Evolutionary conservation across 1,140 invertebrate genomes (phyloP).

Genomic region (Calliopsis andreniformis): DNA sequence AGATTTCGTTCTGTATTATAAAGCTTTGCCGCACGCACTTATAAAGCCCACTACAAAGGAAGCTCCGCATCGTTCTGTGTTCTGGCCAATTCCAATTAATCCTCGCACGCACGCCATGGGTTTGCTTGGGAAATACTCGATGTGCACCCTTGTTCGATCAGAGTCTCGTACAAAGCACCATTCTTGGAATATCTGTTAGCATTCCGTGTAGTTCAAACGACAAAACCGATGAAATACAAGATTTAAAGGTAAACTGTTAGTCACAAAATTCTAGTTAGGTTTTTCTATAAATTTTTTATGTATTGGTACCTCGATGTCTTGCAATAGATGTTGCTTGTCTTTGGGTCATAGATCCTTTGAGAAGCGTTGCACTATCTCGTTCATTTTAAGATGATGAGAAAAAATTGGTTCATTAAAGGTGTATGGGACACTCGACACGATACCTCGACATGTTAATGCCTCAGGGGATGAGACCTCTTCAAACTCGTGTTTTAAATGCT

Average conservation of each 20-base stretch:
- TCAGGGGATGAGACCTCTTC: background rate
- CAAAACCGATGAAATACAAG: too few relatives aligned
- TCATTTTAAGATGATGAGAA: background rate
- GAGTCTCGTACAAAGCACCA: background rate
- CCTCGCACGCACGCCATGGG: constrained; percentile 5
- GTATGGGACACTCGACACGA: too few relatives aligned
- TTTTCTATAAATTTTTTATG: too few relatives aligned
- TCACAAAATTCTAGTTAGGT: too few relatives aligned
- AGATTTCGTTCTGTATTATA: constrained; percentile 29
- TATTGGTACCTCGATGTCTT: too few relatives aligned
- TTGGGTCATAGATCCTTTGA: background rate
- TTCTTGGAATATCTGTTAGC: background rate
- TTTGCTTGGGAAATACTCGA: background rate
- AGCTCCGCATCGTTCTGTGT: background rate
- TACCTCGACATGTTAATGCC: background rate
- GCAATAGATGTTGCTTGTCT: background rate
- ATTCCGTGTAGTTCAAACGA: too few relatives aligned
- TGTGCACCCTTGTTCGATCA: background rate
- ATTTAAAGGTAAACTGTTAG: too few relatives aligned
- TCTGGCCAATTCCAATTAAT: constrained; percentile 24
- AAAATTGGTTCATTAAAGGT: background rate
- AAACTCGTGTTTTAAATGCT: too few relatives aligned
- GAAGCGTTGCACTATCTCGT: background rate
- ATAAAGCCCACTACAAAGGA: constrained; percentile 10
- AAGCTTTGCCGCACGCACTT: constrained; percentile 6